Evolutionary conservation across 35 echinoderm and acorn worm species (phyloP).

Genomic region (Ophioderma brevispina): DNA sequence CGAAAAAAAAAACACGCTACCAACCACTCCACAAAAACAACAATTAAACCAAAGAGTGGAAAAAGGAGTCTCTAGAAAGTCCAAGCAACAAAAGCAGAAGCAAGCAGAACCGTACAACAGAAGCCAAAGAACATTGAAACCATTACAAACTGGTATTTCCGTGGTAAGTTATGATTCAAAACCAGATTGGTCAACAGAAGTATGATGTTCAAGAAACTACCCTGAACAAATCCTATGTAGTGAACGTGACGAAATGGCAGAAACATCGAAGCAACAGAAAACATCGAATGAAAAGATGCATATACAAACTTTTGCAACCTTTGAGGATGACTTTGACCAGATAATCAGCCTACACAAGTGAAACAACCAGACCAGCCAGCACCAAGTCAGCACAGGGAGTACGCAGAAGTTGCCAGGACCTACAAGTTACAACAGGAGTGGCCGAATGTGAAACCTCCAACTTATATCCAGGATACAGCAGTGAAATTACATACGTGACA

Average conservation of each 20-base stretch:
- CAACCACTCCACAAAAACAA: too few relatives aligned
- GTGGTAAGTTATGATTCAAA: background rate
- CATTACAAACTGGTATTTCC: background rate
- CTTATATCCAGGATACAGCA: background rate
- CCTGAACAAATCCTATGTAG: background rate
- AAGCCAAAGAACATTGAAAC: slow-evolving; percentile 11
- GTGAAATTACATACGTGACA: background rate
- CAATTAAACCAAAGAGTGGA: slow-evolving; percentile 7
- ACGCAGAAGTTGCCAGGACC: background rate
- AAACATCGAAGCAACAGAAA: background rate
- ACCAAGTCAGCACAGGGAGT: background rate
- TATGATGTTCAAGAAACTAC: background rate
- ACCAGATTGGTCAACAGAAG: background rate
- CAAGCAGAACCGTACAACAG: background rate
- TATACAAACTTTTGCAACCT: background rate
- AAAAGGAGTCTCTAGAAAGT: background rate
- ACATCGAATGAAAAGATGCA: background rate
- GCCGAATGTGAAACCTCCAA: too few relatives aligned
- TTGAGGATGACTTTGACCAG: too few relatives aligned
- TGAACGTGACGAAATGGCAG: background rate
- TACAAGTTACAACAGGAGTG: background rate
- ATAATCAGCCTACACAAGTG: background rate
- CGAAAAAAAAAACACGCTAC: too few relatives aligned
- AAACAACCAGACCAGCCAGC: background rate
- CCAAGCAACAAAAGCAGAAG: too few relatives aligned